These are phyloP conservation scores for Nasonia vitripennis DNA, from an alignment of 1,140 invertebrate species.

Conservation along the genomic window DNA sequence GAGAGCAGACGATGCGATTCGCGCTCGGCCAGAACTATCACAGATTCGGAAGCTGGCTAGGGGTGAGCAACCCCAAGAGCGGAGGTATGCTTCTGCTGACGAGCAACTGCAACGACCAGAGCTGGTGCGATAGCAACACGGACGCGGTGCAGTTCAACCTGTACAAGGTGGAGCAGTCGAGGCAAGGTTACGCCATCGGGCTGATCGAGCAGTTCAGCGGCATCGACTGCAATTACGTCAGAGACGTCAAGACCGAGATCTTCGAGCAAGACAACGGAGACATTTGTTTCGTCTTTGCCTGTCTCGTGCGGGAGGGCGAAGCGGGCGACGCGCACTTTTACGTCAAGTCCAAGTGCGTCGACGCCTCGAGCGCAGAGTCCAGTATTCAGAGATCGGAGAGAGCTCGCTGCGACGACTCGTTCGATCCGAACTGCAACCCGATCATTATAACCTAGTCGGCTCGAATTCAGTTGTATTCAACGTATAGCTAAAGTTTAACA, in stretches of 20 bases:
- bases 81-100: not conserved
- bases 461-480: not conserved
- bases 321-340: not conserved
- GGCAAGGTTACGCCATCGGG: not conserved
- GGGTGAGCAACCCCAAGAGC: not conserved
- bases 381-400: not conserved
- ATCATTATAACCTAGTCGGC: not conserved
- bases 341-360: not conserved
- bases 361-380: not conserved
- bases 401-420: not conserved
- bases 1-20: not conserved
- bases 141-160: not conserved
- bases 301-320: not conserved
- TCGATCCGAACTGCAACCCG: not conserved
- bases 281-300: slow-evolving; percentile 24
- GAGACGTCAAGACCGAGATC: not conserved
- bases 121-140: not conserved
- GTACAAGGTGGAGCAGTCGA: not conserved
- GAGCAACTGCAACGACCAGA: slow-evolving; percentile 9
- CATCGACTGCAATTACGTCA: slow-evolving; percentile 5
- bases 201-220: not conserved
- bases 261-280: not conserved
- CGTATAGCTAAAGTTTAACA: too few relatives aligned
- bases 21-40: not conserved
- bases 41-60: slow-evolving; percentile 4